These are phyloP conservation scores for Hofmannophila pseudospretella DNA, from an alignment of 2,888 invertebrate genomes.

Conservation along the genomic window DNA sequence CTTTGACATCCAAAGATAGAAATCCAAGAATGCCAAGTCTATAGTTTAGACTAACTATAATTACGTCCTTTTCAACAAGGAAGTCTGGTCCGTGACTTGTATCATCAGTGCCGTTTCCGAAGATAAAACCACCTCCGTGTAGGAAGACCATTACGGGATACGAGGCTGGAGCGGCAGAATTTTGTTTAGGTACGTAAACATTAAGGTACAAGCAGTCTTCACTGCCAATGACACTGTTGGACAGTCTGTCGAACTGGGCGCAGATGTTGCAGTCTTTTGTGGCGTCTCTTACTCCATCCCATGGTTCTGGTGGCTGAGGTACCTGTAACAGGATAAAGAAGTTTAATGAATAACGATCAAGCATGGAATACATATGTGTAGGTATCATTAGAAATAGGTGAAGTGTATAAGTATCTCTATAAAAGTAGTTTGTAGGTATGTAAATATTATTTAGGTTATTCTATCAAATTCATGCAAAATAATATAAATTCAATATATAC, in stretches of 20 bases:
- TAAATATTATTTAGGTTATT: too few species aligned
- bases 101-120: constrained; percentile 61
- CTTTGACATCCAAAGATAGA: constrained; percentile 51
- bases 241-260: constrained; percentile 78
- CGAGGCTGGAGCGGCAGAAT: constrained; percentile 18
- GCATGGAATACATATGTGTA: too few species aligned
- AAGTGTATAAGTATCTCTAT: too few species aligned
- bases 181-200: constrained; percentile 79
- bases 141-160: constrained; percentile 67
- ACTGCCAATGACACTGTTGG: constrained; percentile 69
- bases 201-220: constrained; percentile 84
- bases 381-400: too few species aligned
- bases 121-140: constrained; percentile 68
- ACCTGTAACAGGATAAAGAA: constrained; percentile 27
- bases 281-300: constrained; percentile 81
- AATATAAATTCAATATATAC: too few species aligned
- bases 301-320: constrained; percentile 56
- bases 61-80: constrained; percentile 57
- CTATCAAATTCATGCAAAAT: too few species aligned
- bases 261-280: constrained; percentile 80
- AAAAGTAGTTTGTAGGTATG: too few species aligned
- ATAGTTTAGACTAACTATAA: constrained; percentile 64
- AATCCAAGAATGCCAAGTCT: constrained; percentile 67
- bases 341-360: too few species aligned
- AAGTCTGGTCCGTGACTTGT: constrained; percentile 57